phyloP scores from a whole-genome alignment of 2,888 invertebrate genomes.

The Azorinus chamasolen region DNA sequence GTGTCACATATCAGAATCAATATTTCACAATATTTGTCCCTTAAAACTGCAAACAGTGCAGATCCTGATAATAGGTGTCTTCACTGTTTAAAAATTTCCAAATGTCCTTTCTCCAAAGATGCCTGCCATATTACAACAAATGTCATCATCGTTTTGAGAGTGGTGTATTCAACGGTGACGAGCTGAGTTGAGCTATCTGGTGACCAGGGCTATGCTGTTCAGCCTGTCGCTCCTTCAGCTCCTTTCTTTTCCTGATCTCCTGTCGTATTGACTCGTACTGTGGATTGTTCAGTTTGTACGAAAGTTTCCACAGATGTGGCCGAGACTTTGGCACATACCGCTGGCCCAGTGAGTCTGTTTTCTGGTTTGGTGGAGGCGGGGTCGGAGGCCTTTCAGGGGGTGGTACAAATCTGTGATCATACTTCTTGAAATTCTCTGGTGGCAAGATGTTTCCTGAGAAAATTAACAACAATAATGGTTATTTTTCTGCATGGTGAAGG shows the following conservation, averaged over 20 bases:
- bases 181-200: constrained; percentile 47
- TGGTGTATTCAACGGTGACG: constrained; percentile 61
- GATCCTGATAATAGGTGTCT: too few species aligned
- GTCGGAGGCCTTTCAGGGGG: constrained; percentile 75
- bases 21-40: too few species aligned
- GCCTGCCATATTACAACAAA: too few species aligned
- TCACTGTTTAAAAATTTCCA: too few species aligned
- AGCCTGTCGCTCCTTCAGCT: constrained; percentile 60
- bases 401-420: constrained; percentile 80
- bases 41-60: too few species aligned
- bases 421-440: constrained; percentile 83
- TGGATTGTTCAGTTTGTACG: constrained; percentile 83
- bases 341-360: constrained; percentile 82
- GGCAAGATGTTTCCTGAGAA: constrained; percentile 83
- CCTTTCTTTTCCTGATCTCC: constrained; percentile 70
- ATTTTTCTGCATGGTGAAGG: too few species aligned
- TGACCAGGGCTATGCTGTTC: constrained; percentile 52
- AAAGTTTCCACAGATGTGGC: constrained; percentile 82
- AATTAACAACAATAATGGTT: too few species aligned
- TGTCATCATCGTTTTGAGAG: constrained; percentile 32
- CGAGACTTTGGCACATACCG: constrained; percentile 76
- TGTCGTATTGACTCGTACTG: constrained; percentile 79
- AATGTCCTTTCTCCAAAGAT: too few species aligned
- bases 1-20: too few species aligned
- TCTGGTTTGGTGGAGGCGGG: constrained; percentile 75